Conservation (phyloP, 2,113 vertebrate genomes). For the Lipophrys pholis region DNA sequence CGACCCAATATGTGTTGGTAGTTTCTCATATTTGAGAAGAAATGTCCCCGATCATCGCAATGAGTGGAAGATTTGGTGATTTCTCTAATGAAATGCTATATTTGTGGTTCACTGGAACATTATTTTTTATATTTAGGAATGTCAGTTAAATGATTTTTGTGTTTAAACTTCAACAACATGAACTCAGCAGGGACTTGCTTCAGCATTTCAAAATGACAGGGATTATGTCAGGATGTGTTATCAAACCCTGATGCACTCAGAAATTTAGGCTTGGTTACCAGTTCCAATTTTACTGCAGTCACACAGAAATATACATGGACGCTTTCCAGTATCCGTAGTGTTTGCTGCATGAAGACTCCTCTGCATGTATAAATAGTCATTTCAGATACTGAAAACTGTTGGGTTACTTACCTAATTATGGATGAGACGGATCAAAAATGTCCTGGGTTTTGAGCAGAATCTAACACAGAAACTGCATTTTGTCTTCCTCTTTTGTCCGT, state of each 20-base stretch:
- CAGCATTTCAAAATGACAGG: no score
- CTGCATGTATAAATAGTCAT: slow-evolving; percentile 46
- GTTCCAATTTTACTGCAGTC: slow-evolving; percentile 55
- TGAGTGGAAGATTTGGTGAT: slow-evolving; percentile 7
- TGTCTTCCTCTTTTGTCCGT: background rate
- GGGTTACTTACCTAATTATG: slow-evolving; percentile 34
- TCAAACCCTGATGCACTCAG: slow-evolving; percentile 23
- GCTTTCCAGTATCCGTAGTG: slow-evolving; percentile 51
- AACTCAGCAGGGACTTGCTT: no score
- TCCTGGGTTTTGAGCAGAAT: background rate
- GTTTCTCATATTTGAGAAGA: slow-evolving; percentile 4
- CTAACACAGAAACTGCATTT: slow-evolving; percentile 9
- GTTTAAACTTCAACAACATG: no score
- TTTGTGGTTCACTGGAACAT: background rate
- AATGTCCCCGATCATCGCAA: background rate
- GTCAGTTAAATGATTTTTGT: no score
- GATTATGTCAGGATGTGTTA: slow-evolving; percentile 27
- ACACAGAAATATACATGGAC: slow-evolving; percentile 61
- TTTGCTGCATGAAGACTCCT: slow-evolving; percentile 42
- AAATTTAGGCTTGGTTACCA: slow-evolving; percentile 25
- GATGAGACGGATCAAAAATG: slow-evolving; percentile 1
- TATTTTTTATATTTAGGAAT: slow-evolving; percentile 12
- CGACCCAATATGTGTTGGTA: slow-evolving; percentile 7
- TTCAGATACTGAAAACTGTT: slow-evolving; percentile 28
- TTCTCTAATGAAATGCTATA: slow-evolving; percentile 14